phyloP scores from a whole-genome alignment of 2,797 vertebrate species.

The Ceryle rudis region DNA sequence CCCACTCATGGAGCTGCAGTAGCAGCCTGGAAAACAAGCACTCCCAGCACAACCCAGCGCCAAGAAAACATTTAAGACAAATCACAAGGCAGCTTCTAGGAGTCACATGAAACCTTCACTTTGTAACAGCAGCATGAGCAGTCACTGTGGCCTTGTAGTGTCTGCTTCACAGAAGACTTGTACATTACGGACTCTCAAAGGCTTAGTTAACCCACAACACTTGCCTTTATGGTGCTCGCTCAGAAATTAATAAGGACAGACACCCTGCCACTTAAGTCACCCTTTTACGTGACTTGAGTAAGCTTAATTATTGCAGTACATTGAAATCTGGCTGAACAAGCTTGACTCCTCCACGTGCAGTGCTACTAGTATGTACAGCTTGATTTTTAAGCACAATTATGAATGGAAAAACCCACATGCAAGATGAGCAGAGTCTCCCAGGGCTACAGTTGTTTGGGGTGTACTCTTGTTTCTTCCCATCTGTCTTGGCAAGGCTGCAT shows the following conservation, averaged over 20 bases:
- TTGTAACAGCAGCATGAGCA: neutral
- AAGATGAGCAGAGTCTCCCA: neutral
- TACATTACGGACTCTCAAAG: neutral
- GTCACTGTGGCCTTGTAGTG: neutral
- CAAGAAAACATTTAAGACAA: neutral
- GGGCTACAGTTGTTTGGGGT: neutral
- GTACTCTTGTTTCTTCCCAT: neutral
- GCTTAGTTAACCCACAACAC: neutral
- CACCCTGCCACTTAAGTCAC: neutral
- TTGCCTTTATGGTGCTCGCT: neutral
- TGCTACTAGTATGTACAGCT: neutral
- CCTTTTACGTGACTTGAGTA: fast-evolving
- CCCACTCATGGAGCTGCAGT: neutral
- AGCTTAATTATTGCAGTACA: neutral
- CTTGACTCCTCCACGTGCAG: neutral
- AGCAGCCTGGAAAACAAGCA: neutral
- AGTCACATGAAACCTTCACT: neutral
- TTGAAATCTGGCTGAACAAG: neutral
- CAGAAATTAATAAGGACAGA: neutral
- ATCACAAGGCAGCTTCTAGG: neutral
- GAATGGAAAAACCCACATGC: neutral
- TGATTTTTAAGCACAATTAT: neutral
- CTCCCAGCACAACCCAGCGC: neutral
- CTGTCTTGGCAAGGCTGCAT: neutral
- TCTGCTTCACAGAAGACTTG: neutral